Percentiles rank a stretch among this genome's conserved stretches.
These are phyloP conservation scores for Pachymerium ferrugineum DNA, from an alignment of 2,888 invertebrate species.

Conservation along the genomic window DNA sequence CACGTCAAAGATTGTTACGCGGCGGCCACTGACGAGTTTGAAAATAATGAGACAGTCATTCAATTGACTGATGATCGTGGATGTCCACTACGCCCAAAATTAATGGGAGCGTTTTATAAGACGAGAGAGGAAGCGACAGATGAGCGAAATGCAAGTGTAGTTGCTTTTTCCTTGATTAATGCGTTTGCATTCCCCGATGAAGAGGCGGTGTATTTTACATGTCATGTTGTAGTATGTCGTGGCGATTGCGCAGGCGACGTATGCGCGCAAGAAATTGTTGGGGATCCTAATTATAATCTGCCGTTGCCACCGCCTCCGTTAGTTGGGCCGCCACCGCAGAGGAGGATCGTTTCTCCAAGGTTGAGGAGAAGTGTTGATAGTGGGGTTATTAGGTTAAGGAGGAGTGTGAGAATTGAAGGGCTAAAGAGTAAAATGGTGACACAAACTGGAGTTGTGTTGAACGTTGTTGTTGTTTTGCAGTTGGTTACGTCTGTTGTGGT, in stretches of 20 bases:
- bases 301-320: neutral
- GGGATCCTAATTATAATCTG: neutral
- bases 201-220: constrained; percentile 65
- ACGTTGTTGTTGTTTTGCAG: neutral
- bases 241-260: constrained; percentile 38
- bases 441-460: neutral
- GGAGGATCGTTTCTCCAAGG: neutral
- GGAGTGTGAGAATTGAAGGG: neutral
- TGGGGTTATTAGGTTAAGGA: neutral
- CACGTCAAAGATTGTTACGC: constrained; percentile 69
- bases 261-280: constrained; percentile 33
- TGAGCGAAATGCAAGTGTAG: constrained; percentile 57
- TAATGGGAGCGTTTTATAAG: constrained; percentile 60
- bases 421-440: neutral
- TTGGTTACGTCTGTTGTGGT: neutral
- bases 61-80: constrained; percentile 63
- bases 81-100: constrained; percentile 61
- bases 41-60: constrained; percentile 55
- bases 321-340: neutral
- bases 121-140: constrained; percentile 50
- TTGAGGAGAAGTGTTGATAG: neutral
- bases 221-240: constrained; percentile 62
- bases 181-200: constrained; percentile 70
- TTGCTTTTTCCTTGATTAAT: constrained; percentile 62
- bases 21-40: constrained; percentile 51